phyloP scores from a whole-genome alignment of 2,797 vertebrate genomes.

The Trachurus trachurus region DNA sequence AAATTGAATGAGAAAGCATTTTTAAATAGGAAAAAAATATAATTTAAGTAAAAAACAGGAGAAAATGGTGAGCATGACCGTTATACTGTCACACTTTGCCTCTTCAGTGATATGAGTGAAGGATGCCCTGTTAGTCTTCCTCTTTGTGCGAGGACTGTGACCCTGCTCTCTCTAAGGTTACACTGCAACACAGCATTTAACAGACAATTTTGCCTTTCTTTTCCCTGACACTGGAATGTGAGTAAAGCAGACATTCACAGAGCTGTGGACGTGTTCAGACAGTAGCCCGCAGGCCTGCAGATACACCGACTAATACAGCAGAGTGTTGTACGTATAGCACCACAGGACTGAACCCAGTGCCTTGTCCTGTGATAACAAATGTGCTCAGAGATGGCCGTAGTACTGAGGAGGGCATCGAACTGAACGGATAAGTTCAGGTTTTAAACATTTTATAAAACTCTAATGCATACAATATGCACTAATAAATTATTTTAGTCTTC shows the following conservation, averaged over 20 bases:
- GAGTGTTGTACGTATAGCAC: constrained; percentile 1
- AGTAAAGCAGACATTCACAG: constrained; percentile 57
- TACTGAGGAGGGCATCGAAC: not conserved
- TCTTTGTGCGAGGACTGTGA: constrained; percentile 6
- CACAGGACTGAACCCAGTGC: constrained; percentile 17
- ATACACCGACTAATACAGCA: constrained; percentile 37
- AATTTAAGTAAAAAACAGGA: not conserved
- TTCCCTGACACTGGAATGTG: constrained; percentile 78
- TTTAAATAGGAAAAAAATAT: not conserved
- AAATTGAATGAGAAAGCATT: not conserved
- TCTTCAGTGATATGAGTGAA: constrained; percentile 5
- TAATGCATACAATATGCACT: not conserved
- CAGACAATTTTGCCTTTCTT: constrained; percentile 61
- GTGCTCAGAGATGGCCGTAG: not conserved
- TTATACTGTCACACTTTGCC: not conserved
- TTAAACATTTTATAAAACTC: not conserved
- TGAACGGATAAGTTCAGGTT: not conserved
- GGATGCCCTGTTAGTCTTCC: not conserved
- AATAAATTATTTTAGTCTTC: not conserved
- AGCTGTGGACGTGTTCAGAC: constrained; percentile 80
- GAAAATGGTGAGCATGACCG: not conserved
- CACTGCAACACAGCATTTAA: constrained; percentile 45
- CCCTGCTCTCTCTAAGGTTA: constrained; percentile 33
- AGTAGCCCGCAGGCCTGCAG: constrained; percentile 58
- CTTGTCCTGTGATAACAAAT: constrained; percentile 20